Evolutionary conservation across 2,797 vertebrate species (phyloP).

Genomic region (Scarus forsteni): DNA sequence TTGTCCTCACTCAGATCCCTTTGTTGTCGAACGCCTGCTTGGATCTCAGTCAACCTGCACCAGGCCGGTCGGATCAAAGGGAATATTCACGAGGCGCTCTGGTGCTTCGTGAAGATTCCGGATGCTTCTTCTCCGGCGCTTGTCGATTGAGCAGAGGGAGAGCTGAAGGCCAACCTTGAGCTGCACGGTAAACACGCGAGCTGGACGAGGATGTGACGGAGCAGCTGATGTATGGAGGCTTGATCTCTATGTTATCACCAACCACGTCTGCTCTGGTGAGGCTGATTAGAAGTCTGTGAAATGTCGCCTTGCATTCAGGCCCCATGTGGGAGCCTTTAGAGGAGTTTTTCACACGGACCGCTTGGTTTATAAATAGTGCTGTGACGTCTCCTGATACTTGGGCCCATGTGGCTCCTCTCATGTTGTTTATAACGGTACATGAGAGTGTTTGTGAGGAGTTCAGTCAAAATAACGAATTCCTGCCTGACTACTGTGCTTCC

Average conservation of each 20-base stretch:
- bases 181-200: background rate
- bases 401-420: constrained; percentile 24
- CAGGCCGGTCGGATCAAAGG: constrained; percentile 69
- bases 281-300: constrained; percentile 42
- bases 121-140: constrained; percentile 30
- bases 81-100: constrained; percentile 59
- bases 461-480: background rate
- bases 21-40: constrained; percentile 69
- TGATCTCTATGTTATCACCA: constrained; percentile 48
- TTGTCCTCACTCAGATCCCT: constrained; percentile 72
- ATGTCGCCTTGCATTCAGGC: constrained; percentile 13
- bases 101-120: constrained; percentile 38
- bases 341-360: constrained; percentile 7
- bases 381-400: constrained; percentile 22
- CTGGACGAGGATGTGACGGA: constrained; percentile 30
- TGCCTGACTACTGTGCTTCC: background rate
- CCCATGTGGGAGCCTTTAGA: constrained; percentile 17
- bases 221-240: constrained; percentile 24
- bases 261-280: constrained; percentile 23
- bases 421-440: constrained; percentile 12
- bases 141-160: background rate
- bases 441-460: background rate
- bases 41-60: constrained; percentile 65
- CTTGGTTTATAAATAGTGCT: constrained; percentile 31
- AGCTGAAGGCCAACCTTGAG: constrained; percentile 10